Percentiles rank a stretch among this genome's conserved stretches.
phyloP scores from a whole-genome alignment of 2,113 vertebrate genomes.

The Myotis lucifugus region DNA sequence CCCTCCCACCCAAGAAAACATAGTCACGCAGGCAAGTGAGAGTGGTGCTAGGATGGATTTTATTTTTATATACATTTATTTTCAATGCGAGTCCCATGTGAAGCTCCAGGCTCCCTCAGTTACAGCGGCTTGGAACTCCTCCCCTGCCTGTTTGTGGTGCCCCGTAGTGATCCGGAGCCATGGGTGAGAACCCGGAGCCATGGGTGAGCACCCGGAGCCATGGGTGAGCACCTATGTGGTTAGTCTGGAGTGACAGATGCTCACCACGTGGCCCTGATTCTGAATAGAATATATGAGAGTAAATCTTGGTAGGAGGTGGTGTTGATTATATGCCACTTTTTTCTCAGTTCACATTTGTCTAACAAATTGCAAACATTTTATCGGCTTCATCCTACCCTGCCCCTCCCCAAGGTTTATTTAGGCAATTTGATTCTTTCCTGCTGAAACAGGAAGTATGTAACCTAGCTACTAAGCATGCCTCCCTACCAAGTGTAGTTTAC shows the following conservation, averaged over 20 bases:
- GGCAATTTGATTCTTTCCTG: conserved; percentile 4
- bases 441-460: conserved; percentile 19
- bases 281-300: background rate
- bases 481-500: background rate
- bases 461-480: background rate
- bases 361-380: background rate
- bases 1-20: background rate
- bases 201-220: background rate
- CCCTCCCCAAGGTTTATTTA: background rate
- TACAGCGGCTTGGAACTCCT: background rate
- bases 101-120: background rate
- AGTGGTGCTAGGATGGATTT: background rate
- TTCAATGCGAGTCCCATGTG: background rate
- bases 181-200: background rate
- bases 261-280: background rate
- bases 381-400: background rate
- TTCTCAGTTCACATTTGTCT: background rate
- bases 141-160: rapidly evolving
- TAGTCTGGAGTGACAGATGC: too few relatives aligned
- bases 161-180: rapidly evolving
- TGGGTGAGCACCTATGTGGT: background rate
- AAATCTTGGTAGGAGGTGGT: background rate
- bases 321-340: background rate
- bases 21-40: background rate
- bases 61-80: background rate